Evolutionary conservation across 1,140 invertebrate genomes (phyloP), one percentile per base, ranked within the genome.

Genomic region (Eufriesea mexicana): DNA sequence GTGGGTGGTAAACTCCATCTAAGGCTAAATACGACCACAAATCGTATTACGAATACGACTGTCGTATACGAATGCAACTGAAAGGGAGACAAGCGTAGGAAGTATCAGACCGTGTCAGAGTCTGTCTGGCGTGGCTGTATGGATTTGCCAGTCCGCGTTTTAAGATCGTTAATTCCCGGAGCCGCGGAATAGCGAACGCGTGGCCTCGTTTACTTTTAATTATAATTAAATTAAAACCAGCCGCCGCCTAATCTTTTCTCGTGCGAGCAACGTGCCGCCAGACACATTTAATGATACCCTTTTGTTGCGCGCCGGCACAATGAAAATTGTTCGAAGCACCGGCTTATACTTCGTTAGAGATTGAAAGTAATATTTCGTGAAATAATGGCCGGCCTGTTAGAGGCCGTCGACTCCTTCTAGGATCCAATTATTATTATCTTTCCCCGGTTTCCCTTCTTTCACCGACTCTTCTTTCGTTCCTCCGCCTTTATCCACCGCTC

Each of bases 341-440:
- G 54, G 76, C 76, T 79, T 84, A 51, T 79, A 84, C 77, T 84
- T 84, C 82, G 77, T 84, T 84, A 85, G 84, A 89, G 77, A 86
- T 80, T 54, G 72, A 88, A 83, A 78, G 74, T 87, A 85, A 88
- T 83, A 83, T 85, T 85, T 88, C 71, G 66, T 66, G 51, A 49
- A 51, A 70, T 85, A 88, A 89, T 88, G 62, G 61, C 66, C 49
- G 64, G 59, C 78, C 79, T 57, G 72, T 64, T 80, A 79, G 72
- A 72, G 64, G 73, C 77, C 77, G 79, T 80, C 54, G 75, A 88
- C 79, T 85, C 67, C 82, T 80, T 80, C 83, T 70, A 88, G 72
- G 74, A 83, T 87, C 75, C 87, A 88, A 88, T 88, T 88, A 88
- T 88, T 85, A 85, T 88, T 85, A 83, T 84, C 66, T 83, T 75